Conservation (phyloP, 2,888 invertebrate species). For the Eupithecia abbreviata region DNA sequence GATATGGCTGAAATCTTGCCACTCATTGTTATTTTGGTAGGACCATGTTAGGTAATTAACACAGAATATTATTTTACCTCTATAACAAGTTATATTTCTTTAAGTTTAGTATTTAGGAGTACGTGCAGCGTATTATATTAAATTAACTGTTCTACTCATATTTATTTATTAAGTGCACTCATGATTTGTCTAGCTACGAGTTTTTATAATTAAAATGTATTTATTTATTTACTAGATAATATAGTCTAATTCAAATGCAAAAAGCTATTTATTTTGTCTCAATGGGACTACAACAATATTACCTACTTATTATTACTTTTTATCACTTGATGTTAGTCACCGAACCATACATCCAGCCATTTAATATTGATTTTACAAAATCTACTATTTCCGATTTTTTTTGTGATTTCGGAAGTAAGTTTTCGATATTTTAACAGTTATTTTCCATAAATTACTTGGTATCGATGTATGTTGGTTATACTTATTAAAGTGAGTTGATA, state of each 20-base stretch:
- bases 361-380: not conserved
- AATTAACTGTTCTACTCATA: too few relatives aligned
- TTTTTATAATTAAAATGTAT: too few relatives aligned
- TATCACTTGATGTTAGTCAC: not conserved
- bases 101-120: too few relatives aligned
- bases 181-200: too few relatives aligned
- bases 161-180: too few relatives aligned
- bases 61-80: too few relatives aligned
- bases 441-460: not conserved
- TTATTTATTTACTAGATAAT: not conserved
- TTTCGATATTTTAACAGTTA: not conserved
- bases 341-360: not conserved
- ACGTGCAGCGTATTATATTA: too few relatives aligned
- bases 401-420: not conserved
- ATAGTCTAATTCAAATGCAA: not conserved
- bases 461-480: too few relatives aligned
- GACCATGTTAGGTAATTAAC: too few relatives aligned
- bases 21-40: too few relatives aligned
- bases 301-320: not conserved
- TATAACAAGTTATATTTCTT: too few relatives aligned
- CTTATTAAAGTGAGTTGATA: not conserved
- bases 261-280: not conserved
- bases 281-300: not conserved
- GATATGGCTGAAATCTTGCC: too few relatives aligned
- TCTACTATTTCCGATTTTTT: not conserved